phyloP scores from a whole-genome alignment of 1,140 invertebrate genomes.

The Laupala kohalensis region DNA sequence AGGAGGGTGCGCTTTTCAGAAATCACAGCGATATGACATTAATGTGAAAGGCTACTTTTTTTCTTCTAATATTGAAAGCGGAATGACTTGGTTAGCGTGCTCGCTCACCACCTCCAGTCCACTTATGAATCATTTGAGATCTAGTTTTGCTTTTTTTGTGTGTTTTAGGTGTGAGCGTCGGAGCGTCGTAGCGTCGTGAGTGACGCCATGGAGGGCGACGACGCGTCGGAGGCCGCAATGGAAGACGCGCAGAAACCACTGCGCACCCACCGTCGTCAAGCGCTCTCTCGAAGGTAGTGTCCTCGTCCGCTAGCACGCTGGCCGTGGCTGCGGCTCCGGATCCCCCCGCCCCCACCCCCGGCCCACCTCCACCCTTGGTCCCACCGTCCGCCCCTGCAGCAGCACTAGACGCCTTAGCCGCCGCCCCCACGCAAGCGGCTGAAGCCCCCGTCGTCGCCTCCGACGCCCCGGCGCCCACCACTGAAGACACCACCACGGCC shows the following conservation, averaged over 20 bases:
- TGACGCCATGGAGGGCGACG: background rate
- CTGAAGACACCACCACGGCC: background rate
- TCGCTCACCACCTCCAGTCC: too few relatives aligned
- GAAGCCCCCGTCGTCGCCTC: background rate
- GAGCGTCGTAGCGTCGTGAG: too few relatives aligned
- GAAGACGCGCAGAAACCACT: background rate
- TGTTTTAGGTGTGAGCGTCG: too few relatives aligned
- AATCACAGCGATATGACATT: too few relatives aligned
- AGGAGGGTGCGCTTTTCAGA: too few relatives aligned
- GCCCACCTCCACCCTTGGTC: too few relatives aligned
- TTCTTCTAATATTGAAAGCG: too few relatives aligned
- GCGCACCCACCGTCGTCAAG: background rate
- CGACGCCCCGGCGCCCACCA: too few relatives aligned
- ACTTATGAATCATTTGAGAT: too few relatives aligned
- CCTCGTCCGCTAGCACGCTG: background rate
- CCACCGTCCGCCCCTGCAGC: background rate
- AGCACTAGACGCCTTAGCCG: background rate
- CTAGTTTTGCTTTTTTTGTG: too few relatives aligned
- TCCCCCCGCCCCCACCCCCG: background rate
- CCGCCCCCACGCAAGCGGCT: background rate
- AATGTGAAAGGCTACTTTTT: too few relatives aligned
- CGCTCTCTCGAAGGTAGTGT: background rate
- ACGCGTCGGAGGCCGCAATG: background rate
- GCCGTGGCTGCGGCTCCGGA: background rate
- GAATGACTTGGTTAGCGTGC: too few relatives aligned